Percentiles rank a stretch among this genome's conserved stretches.
Conservation (phyloP, 2,797 vertebrate species). For the Sebastolobus alascanus region DNA sequence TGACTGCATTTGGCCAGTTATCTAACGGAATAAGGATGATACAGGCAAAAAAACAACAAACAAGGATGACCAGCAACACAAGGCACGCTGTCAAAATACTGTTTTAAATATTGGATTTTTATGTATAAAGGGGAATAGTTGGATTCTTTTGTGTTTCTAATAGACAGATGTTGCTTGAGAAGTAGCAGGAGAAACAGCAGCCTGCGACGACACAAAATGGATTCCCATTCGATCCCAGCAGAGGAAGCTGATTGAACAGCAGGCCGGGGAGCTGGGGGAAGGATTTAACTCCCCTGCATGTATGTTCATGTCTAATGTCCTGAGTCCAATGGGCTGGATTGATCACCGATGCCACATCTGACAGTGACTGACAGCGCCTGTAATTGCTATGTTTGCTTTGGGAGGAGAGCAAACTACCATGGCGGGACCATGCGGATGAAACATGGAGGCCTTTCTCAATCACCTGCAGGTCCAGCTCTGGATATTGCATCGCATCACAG, state of each 20-base stretch:
- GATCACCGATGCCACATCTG: conserved; percentile 72
- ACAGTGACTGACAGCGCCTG: conserved; percentile 76
- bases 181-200: conserved; percentile 31
- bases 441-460: conserved; percentile 45
- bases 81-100: not conserved
- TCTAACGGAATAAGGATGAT: conserved; percentile 2
- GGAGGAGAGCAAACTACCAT: conserved; percentile 57
- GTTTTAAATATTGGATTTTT: conserved; percentile 10
- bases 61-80: not conserved
- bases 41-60: not conserved
- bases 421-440: conserved; percentile 39
- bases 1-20: conserved; percentile 12
- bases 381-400: conserved; percentile 78
- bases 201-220: conserved; percentile 60
- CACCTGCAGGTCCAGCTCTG: conserved; percentile 42
- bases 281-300: conserved; percentile 67
- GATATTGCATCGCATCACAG: conserved; percentile 31
- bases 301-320: conserved; percentile 69
- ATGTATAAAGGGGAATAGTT: not conserved
- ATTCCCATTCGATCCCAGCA: conserved; percentile 36
- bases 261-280: conserved; percentile 51
- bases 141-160: not conserved
- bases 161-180: conserved; percentile 40
- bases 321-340: conserved; percentile 71
- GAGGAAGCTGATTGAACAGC: conserved; percentile 62